phyloP scores from a whole-genome alignment of 1,140 invertebrate species.

The Semibalanus balanoides region DNA sequence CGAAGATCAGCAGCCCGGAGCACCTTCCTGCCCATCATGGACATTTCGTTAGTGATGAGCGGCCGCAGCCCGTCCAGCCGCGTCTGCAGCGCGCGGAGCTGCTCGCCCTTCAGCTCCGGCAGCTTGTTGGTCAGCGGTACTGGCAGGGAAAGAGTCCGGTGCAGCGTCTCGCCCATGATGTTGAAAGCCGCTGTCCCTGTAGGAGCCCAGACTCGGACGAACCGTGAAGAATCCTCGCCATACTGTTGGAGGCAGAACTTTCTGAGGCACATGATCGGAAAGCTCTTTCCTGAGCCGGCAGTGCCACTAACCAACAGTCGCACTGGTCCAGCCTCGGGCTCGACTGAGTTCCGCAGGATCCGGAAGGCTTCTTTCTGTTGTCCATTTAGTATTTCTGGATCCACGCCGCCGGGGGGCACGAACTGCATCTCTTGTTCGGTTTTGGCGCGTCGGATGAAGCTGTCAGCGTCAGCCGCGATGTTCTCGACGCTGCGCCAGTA shows the following conservation, averaged over 20 bases:
- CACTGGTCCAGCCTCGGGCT: not conserved
- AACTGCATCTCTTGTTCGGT: not conserved
- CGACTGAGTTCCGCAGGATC: not conserved
- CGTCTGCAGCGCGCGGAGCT: not conserved
- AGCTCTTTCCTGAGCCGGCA: conserved; percentile 9
- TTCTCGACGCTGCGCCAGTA: not conserved
- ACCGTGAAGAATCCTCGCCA: not conserved
- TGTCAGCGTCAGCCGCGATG: not conserved
- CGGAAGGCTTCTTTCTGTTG: not conserved
- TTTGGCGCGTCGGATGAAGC: not conserved
- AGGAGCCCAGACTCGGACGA: not conserved
- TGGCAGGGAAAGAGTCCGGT: conserved; percentile 7
- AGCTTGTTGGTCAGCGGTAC: conserved; percentile 5
- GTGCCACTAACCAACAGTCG: conserved; percentile 7
- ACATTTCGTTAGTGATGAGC: conserved; percentile 8
- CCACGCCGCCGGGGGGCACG: not conserved
- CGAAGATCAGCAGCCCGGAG: too few species aligned
- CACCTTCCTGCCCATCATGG: too few species aligned
- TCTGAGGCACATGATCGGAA: conserved; percentile 4
- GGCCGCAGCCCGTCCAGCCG: not conserved
- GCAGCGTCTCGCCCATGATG: conserved; percentile 11
- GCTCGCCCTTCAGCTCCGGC: not conserved
- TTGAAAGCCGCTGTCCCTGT: conserved; percentile 9
- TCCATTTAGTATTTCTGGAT: not conserved
- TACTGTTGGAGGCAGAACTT: not conserved